Base-by-base conservation (phyloP, 1,140 invertebrate species). In the Drosophila simulans region DNA sequence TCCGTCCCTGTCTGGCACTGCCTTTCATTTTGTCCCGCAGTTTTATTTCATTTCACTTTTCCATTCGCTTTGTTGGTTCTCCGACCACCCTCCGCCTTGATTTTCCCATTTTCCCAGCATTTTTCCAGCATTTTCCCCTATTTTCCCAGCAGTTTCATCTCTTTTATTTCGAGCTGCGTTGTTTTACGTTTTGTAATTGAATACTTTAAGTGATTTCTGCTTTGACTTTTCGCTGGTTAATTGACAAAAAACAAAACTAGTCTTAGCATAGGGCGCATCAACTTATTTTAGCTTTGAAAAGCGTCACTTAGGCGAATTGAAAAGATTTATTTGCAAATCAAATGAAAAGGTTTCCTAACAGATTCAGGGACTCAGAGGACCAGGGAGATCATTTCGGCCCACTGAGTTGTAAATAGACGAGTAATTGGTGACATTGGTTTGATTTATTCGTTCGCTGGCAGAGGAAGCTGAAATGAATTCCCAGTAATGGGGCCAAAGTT, bases 131-230 rank as follows among this genome's bases (percentile, higher is more conserved):
- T 34, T 51, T 51, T 53, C 15, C 45, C 25, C 48, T 17, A 40
- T 17, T 27, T 40, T 20, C 42, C 20, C 51, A 25, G 48, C 49
- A 45, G 17, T 65, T 74, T 51, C 73, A 66, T 68, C 34, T 53
- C 49, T 49, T 76, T 74, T 40, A 48, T 56, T 59, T 48, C 27
- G 42, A 15, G 25, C 11, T 63, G 35, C 45, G 55, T 71, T 54
- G 65, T 65, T 82, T 76, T 88, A 83, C 83, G 65, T 65, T 79
- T 79, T 57, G 83, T 86, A 86, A 86, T 86, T 83, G 66, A 88
- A 86, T 79, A 88, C 84, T 88, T 88, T 88, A 83, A 86, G 79
- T 88, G 83, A 88, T 86, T 81, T 75, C 53, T 39, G 39, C 74
- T 81, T 74, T 77, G 57, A 58, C 62, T 62, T 77, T 64, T 56